These are phyloP conservation scores for Philhelius pedissequus DNA, from an alignment of 2,888 invertebrate species.

Conservation along the genomic window DNA sequence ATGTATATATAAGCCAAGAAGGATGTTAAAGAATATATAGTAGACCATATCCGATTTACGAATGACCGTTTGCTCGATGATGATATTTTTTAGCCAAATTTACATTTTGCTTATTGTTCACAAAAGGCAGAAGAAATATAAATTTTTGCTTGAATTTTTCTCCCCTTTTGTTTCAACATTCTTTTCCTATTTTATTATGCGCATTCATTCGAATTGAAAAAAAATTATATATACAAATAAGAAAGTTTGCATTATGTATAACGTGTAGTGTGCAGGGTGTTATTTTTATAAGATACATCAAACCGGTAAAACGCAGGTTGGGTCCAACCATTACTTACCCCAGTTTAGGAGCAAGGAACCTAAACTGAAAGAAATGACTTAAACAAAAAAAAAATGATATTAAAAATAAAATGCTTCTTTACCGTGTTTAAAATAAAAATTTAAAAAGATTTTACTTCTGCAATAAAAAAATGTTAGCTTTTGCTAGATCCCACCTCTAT, in stretches of 20 bases:
- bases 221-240: background rate
- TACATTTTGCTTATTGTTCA: constrained; percentile 1
- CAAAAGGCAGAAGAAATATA: background rate
- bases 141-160: background rate
- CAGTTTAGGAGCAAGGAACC: no score
- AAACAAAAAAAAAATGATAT: no score
- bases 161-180: constrained; percentile 8
- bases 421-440: no score
- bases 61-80: constrained; percentile 7
- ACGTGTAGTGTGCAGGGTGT: no score
- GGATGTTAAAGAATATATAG: background rate
- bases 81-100: background rate
- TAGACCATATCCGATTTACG: background rate
- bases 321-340: no score
- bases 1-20: background rate
- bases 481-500: no score
- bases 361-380: no score
- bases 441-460: no score
- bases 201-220: constrained; percentile 49
- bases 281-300: no score
- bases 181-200: constrained; percentile 46
- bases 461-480: no score
- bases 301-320: no score
- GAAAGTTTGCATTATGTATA: background rate
- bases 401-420: no score